Base-by-base conservation (phyloP, 2,888 invertebrate species). In the Plagiodera versicolora region DNA sequence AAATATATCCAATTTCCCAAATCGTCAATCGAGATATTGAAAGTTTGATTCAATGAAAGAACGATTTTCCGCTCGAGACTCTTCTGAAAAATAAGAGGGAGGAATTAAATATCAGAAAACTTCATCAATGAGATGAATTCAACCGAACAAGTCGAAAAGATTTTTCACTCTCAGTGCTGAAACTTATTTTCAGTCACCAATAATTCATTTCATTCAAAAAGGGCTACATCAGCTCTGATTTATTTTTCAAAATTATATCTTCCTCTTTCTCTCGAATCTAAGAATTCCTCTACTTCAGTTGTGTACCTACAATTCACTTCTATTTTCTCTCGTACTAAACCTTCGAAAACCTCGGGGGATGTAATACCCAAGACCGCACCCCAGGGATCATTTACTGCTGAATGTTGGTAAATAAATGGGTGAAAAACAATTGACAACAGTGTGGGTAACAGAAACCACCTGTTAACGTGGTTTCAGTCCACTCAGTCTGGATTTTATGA, bases 1-100 rank as follows among this genome's bases (percentile, higher is more conserved):
- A 56, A 58, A 61, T 58, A 61, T 63, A 59, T 63, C 45, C 63
- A 59, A 60, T 63, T 59, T 59, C 48, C 56, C 53, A 52, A 57
- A 52, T 63, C 19, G 44, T 39, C 45, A 51, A 55, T 61, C 61
- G 58, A 55, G 58, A 58, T 58, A 52, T 58, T 20, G 55, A 45
- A 53, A 57, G 55, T 58, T 61, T 51, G 47, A 54, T 55, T 58
- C 45, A 10, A 61, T 35, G 53, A 53, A 61, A 61, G 24, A 45
- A 50, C 45, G 39, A 48, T 53, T 50, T 56, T 54, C 49, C 30
- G 35, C 45, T 49, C 49, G 39, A 39, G 28, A 52, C 6, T 39
- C 19, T 44, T 39, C 10, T 32, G 32, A 8, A 2, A 32, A 32
- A 32, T 10, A 9, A 32, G 32, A 32, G 11, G 28, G 10, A 2